These are phyloP conservation scores for Coptodon bakossiorum DNA, from an alignment of 2,113 vertebrate genomes.

Conservation along the genomic window DNA sequence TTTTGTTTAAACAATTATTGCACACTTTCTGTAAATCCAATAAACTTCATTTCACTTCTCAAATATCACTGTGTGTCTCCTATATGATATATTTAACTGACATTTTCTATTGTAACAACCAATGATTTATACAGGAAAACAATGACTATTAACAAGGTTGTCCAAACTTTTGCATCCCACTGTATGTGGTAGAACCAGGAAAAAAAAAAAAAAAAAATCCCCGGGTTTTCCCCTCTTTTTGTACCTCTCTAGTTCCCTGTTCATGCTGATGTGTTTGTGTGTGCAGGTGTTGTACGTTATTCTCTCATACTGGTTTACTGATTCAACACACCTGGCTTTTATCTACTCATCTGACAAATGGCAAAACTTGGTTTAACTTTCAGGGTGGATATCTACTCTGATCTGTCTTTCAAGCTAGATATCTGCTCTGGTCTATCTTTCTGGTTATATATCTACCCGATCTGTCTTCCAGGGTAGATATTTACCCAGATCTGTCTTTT, in stretches of 20 bases:
- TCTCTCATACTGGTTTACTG: not conserved
- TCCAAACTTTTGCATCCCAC: not conserved
- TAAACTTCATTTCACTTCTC: not conserved
- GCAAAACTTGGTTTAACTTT: not conserved
- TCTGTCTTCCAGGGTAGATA: not conserved
- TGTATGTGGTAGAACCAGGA: not conserved
- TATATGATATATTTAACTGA: not conserved
- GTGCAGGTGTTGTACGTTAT: not conserved
- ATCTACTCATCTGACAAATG: not conserved
- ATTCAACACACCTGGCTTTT: not conserved
- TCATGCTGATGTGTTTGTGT: not conserved
- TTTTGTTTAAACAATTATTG: not conserved
- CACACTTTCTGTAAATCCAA: not conserved
- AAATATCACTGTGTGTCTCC: not conserved
- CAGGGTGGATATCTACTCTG: not conserved
- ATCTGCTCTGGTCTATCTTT: not conserved
- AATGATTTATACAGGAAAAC: not conserved
- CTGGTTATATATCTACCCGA: not conserved
- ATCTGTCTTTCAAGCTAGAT: not conserved
- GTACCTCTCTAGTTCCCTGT: not conserved
- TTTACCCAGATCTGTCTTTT: not conserved
- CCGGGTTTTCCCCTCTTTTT: not conserved
- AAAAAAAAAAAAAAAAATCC: not conserved
- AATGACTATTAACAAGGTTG: not conserved
- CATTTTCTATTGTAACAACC: not conserved